phyloP scores from a whole-genome alignment of 2,888 invertebrate species.

The Heliconius ismenius region DNA sequence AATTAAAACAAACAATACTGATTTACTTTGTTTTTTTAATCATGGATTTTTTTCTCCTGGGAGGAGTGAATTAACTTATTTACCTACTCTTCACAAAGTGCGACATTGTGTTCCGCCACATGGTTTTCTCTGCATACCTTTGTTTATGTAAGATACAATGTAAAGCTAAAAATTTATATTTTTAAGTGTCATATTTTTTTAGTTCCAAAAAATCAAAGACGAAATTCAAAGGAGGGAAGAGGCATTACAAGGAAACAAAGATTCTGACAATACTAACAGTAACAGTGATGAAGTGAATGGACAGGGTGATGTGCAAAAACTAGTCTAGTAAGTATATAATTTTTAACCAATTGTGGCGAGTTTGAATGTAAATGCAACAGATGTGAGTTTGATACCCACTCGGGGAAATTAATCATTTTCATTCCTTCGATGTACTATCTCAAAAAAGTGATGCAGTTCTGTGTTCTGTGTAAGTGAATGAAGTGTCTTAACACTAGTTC shows the following conservation, averaged over 20 bases:
- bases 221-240: conserved; percentile 91
- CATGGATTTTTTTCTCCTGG: no score
- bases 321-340: conserved; percentile 63
- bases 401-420: background rate
- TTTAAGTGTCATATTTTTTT: conserved; percentile 17
- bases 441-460: background rate
- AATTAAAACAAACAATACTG: no score
- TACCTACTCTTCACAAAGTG: no score
- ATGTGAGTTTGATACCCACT: background rate
- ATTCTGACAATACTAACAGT: conserved; percentile 76
- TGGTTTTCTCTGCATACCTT: no score
- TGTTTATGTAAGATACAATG: no score
- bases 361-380: background rate
- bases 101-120: no score
- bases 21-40: no score
- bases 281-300: conserved; percentile 67
- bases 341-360: no score
- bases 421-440: no score
- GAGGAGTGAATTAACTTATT: no score
- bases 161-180: no score
- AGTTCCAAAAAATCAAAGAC: conserved; percentile 86
- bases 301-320: conserved; percentile 62
- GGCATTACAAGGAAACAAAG: conserved; percentile 86
- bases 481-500: background rate
- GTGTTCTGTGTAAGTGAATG: background rate